Conservation (phyloP, 2,888 invertebrate genomes). For the Achlya flavicornis region DNA sequence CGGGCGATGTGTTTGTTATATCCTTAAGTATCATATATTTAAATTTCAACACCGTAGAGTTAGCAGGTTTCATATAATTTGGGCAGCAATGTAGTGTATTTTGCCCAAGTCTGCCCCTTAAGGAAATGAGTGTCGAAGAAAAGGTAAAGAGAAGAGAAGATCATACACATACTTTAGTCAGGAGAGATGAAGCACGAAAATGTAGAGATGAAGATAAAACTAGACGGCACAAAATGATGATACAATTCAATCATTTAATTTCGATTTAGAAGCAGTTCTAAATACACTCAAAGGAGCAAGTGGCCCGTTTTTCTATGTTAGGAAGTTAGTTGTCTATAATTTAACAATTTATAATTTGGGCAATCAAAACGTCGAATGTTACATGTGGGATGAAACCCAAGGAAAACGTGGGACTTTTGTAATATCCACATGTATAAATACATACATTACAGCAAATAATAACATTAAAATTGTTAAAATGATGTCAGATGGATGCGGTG, state of each 20-base stretch:
- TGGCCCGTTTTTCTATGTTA: conserved; percentile 39
- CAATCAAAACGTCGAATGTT: conserved; percentile 40
- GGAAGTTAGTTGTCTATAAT: conserved; percentile 46
- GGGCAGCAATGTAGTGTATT: too few species aligned
- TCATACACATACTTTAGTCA: conserved; percentile 13
- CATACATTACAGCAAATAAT: conserved; percentile 25
- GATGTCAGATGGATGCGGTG: too few species aligned
- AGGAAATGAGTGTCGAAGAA: conserved; percentile 18
- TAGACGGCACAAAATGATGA: too few species aligned
- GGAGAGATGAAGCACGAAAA: not conserved
- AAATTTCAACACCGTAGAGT: too few species aligned
- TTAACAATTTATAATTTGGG: conserved; percentile 44
- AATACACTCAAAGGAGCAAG: conserved; percentile 9
- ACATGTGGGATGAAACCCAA: conserved; percentile 43
- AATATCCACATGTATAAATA: conserved; percentile 36
- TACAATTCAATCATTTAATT: too few species aligned
- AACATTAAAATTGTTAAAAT: conserved; percentile 12
- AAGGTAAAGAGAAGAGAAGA: too few species aligned
- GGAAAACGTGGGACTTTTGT: conserved; percentile 44
- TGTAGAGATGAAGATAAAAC: too few species aligned
- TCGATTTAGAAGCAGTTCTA: too few species aligned
- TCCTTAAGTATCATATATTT: too few species aligned
- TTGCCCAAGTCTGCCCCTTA: too few species aligned
- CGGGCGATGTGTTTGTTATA: too few species aligned
- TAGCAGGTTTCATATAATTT: too few species aligned